phyloP scores from a whole-genome alignment of 37 sponge, comb jelly and placozoan genomes.

The Oscarella lobularis region DNA sequence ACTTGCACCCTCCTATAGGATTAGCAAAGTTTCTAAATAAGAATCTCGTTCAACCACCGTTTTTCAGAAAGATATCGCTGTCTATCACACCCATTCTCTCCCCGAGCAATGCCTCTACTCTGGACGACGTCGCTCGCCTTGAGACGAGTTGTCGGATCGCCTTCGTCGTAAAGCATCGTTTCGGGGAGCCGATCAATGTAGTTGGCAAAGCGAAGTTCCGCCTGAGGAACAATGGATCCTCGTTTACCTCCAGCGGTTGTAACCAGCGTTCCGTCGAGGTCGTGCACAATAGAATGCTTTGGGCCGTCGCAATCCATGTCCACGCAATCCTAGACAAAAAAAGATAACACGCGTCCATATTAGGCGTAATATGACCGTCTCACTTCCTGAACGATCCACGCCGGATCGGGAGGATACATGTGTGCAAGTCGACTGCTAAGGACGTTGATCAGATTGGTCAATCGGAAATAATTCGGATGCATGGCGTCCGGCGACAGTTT shows the following conservation, averaged over 20 bases:
- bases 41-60: not conserved
- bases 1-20: conserved; percentile 38
- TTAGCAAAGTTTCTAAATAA: not conserved
- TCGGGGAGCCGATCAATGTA: not conserved
- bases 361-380: not conserved
- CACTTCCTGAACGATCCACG: conserved; percentile 79
- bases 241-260: conserved; percentile 17
- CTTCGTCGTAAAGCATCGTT: not conserved
- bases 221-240: conserved; percentile 56
- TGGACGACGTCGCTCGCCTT: not conserved
- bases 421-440: conserved; percentile 12
- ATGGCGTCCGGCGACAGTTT: conserved; percentile 72
- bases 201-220: conserved; percentile 32
- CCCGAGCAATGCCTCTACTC: not conserved
- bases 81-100: not conserved
- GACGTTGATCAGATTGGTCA: conserved; percentile 30
- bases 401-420: conserved; percentile 60
- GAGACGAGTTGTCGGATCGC: not conserved
- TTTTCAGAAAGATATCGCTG: not conserved
- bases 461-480: conserved; percentile 46
- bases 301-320: conserved; percentile 99
- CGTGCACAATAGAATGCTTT: conserved; percentile 75
- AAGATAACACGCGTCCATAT: not conserved
- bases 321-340: conserved; percentile 61
- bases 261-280: conserved; percentile 64